Conservation (phyloP, 2,113 vertebrate genomes). For the Microcebus murinus region DNA sequence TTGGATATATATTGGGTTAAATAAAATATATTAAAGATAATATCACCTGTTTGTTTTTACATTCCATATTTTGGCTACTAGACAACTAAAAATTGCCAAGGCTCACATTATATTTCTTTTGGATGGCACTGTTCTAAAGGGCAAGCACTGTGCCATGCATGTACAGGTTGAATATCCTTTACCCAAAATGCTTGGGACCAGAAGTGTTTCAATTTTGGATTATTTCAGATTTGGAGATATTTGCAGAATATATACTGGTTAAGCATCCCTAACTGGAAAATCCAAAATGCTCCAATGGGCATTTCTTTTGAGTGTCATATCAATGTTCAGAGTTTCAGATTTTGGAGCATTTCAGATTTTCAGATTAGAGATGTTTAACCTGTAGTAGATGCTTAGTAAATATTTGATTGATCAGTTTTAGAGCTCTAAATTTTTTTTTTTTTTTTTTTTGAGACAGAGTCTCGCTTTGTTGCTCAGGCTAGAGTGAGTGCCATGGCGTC, state of each 20-base stretch:
- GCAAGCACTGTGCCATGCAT: background rate
- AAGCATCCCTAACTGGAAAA: background rate
- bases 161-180: background rate
- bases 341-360: background rate
- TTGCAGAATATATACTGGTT: background rate
- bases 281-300: background rate
- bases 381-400: background rate
- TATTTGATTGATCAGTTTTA: background rate
- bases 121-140: background rate
- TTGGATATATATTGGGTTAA: background rate
- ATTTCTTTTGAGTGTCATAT: background rate
- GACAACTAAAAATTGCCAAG: background rate
- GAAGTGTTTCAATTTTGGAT: background rate
- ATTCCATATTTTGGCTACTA: background rate
- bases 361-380: background rate
- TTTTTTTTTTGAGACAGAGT: no score
- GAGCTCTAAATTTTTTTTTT: background rate
- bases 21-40: constrained; percentile 29
- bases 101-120: background rate
- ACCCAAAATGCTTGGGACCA: background rate
- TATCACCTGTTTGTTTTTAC: background rate
- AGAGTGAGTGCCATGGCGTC: no score
- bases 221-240: background rate
- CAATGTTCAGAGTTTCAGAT: background rate
- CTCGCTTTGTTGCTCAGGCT: no score